Conservation (phyloP, 2,797 vertebrate genomes). For the Chloroceryle amazona region DNA sequence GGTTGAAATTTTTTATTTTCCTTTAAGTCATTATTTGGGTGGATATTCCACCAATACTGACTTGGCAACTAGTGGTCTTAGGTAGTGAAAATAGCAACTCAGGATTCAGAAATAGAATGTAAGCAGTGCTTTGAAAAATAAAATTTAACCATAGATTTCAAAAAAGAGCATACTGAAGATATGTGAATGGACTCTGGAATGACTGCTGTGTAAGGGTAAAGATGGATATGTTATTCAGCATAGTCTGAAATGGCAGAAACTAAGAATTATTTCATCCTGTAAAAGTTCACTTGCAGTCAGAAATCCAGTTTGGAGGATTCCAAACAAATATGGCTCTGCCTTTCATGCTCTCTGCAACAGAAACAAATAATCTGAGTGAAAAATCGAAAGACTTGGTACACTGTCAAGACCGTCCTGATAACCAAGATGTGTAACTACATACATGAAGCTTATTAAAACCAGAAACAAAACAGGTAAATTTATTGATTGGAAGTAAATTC, state of each 20-base stretch:
- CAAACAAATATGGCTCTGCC: slow-evolving; percentile 30
- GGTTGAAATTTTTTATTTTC: neutral
- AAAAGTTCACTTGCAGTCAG: slow-evolving; percentile 35
- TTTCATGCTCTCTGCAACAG: slow-evolving; percentile 30
- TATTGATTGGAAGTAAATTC: neutral
- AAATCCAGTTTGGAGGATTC: slow-evolving; percentile 45
- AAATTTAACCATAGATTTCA: neutral
- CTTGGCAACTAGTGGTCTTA: neutral
- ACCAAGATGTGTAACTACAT: neutral
- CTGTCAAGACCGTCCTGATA: neutral
- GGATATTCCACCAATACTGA: neutral
- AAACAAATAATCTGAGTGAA: slow-evolving; percentile 32
- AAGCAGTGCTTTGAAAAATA: neutral
- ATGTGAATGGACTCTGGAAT: slow-evolving; percentile 21
- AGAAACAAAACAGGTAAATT: neutral
- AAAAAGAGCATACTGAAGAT: neutral
- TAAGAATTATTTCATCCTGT: slow-evolving; percentile 19
- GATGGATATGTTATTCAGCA: slow-evolving; percentile 10
- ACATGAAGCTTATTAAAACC: neutral
- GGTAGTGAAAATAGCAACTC: neutral
- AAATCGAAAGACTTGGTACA: neutral
- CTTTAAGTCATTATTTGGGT: neutral
- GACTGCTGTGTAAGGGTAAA: neutral
- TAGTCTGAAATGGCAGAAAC: slow-evolving; percentile 9
- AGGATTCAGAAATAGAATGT: neutral